Evolutionary conservation across 2,888 invertebrate species (phyloP).

Genomic region (Mesorhabditis spiculigera): DNA sequence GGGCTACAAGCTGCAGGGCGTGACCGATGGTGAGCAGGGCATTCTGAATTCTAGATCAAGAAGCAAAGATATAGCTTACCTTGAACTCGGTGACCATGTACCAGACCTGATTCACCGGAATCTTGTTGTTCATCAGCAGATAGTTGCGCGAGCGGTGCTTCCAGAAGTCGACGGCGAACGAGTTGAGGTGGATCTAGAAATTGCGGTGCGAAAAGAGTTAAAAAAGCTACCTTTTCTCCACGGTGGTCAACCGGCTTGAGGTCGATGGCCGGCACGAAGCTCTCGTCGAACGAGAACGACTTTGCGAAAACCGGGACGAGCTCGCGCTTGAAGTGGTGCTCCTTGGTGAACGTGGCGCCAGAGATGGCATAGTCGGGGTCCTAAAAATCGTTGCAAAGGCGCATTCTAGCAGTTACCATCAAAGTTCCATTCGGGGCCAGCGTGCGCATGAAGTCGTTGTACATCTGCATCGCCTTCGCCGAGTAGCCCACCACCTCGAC

Average conservation of each 20-base stretch:
- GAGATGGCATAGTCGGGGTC: no score
- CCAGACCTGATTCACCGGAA: conserved; percentile 43
- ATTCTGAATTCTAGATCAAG: conserved; percentile 21
- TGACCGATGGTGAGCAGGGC: conserved; percentile 35
- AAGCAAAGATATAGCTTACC: conserved; percentile 25
- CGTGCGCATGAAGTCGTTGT: no score
- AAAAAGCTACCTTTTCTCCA: conserved; percentile 32
- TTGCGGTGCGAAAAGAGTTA: neutral
- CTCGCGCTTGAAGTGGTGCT: no score
- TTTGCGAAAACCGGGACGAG: conserved; percentile 33
- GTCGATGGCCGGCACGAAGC: conserved; percentile 38
- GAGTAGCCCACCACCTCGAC: no score
- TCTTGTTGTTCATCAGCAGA: conserved; percentile 35
- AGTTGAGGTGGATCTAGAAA: conserved; percentile 42
- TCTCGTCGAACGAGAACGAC: conserved; percentile 34
- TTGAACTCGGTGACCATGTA: conserved; percentile 45
- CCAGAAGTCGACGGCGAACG: conserved; percentile 54
- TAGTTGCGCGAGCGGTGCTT: conserved; percentile 36
- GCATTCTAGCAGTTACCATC: no score
- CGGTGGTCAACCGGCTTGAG: conserved; percentile 42
- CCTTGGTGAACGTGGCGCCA: no score
- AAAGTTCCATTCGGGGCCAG: no score
- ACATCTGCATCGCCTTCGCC: no score
- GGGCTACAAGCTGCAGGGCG: conserved; percentile 38
- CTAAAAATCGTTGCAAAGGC: no score